A percentile compares a stretch with the other conserved stretches of the same genome.
phyloP scores from a whole-genome alignment of 2,113 vertebrate species.

The Saguinus midas region DNA sequence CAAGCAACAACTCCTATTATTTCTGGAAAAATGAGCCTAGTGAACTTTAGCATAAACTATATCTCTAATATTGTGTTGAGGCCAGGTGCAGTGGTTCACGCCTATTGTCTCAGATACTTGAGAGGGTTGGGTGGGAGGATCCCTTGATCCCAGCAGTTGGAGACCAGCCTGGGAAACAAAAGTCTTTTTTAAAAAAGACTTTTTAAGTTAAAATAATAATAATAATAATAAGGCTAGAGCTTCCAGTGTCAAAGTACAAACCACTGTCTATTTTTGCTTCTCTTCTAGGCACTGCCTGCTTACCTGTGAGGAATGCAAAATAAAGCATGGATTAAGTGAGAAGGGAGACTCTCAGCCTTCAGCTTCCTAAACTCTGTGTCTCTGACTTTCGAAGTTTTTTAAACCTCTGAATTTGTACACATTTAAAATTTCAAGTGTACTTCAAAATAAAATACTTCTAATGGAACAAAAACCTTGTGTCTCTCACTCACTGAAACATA shows the following conservation, averaged over 20 bases:
- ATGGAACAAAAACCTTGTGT: background rate
- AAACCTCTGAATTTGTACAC: constrained; percentile 13
- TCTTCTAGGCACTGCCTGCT: constrained; percentile 77
- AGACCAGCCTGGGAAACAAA: too few species aligned
- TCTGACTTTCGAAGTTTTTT: constrained; percentile 32
- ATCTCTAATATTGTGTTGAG: background rate
- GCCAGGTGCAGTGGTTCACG: too few species aligned
- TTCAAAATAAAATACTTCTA: constrained; percentile 11
- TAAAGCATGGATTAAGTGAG: constrained; percentile 54
- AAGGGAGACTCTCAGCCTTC: constrained; percentile 45
- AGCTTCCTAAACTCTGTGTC: constrained; percentile 59
- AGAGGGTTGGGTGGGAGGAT: too few species aligned
- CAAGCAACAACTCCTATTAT: background rate
- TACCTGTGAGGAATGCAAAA: constrained; percentile 79
- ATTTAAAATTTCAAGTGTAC: constrained; percentile 42
- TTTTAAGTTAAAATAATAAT: too few species aligned
- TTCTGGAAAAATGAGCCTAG: background rate
- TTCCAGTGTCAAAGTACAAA: background rate
- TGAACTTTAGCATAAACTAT: background rate
- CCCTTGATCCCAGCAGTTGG: too few species aligned
- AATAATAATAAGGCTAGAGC: background rate
- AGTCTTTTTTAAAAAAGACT: background rate
- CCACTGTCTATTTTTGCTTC: constrained; percentile 7
- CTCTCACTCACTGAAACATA: background rate
- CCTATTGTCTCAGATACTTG: too few species aligned